phyloP scores from a whole-genome alignment of 2,113 vertebrate species.

The Siniperca knerii region DNA sequence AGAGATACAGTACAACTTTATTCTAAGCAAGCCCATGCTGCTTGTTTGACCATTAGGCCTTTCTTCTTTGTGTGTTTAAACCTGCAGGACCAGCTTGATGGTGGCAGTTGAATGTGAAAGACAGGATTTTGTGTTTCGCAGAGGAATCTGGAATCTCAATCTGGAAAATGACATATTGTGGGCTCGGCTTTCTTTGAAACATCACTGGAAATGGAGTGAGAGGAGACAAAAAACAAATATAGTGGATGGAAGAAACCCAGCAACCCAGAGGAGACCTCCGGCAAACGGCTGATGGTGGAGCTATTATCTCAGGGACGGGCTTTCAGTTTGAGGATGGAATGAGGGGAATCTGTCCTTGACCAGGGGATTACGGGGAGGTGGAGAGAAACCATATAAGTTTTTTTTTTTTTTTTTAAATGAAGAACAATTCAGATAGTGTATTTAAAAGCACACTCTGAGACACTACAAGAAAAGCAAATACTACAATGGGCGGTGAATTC shows the following conservation, averaged over 20 bases:
- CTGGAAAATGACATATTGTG: not conserved
- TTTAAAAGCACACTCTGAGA: not conserved
- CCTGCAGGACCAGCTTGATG: constrained; percentile 69
- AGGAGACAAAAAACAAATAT: constrained; percentile 2
- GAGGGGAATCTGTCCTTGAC: constrained; percentile 20
- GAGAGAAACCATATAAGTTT: constrained; percentile 10
- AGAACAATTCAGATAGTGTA: not conserved
- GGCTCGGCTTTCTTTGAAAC: constrained; percentile 1
- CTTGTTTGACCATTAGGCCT: constrained; percentile 39
- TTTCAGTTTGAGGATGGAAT: constrained; percentile 35
- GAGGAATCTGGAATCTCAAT: not conserved
- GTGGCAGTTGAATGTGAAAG: constrained; percentile 10
- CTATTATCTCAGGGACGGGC: constrained; percentile 20
- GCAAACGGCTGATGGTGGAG: constrained; percentile 36
- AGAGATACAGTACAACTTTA: constrained; percentile 11
- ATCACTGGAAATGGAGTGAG: constrained; percentile 23
- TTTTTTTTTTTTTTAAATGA: constrained; percentile 5
- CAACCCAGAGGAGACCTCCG: constrained; percentile 23
- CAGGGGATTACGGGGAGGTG: constrained; percentile 11
- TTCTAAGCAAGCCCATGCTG: constrained; percentile 18
- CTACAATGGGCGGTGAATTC: constrained; percentile 7
- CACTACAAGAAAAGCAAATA: not conserved
- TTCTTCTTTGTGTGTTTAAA: constrained; percentile 59
- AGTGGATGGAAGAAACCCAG: not conserved
- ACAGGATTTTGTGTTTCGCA: constrained; percentile 3